Evolutionary conservation across 2,113 vertebrate genomes (phyloP).

Genomic region (Mormyrus iriodes): DNA sequence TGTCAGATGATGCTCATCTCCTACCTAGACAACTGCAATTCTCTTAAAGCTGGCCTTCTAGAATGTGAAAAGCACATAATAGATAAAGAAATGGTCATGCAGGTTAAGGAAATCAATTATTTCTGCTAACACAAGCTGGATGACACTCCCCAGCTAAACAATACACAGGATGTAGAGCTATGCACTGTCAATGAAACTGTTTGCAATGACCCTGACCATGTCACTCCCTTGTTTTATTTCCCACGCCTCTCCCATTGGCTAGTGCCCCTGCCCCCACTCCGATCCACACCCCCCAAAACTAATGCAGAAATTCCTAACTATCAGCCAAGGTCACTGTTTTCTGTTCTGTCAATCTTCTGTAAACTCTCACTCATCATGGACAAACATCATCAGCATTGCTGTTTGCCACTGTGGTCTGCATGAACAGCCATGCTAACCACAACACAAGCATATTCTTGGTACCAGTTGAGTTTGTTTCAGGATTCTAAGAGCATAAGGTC

Average conservation of each 20-base stretch:
- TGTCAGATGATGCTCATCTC: neutral
- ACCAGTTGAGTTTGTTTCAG: neutral
- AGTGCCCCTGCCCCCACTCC: neutral
- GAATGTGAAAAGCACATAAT: neutral
- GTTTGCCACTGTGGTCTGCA: neutral
- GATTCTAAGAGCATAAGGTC: neutral
- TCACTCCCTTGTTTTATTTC: neutral
- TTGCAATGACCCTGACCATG: neutral
- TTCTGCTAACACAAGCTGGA: neutral
- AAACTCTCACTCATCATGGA: neutral
- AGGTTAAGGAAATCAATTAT: neutral
- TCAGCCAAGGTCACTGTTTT: constrained; percentile 7
- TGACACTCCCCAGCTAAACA: neutral
- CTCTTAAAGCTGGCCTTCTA: neutral
- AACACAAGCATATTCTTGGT: neutral
- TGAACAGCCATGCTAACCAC: neutral
- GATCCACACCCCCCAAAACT: neutral
- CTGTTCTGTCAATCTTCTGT: neutral
- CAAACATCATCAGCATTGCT: neutral
- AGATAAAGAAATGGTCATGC: neutral
- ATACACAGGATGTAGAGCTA: neutral
- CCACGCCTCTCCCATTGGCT: neutral
- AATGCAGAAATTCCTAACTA: constrained; percentile 11
- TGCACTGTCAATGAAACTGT: neutral
- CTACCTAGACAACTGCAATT: neutral